Base-by-base conservation (phyloP, 2,797 vertebrate species). In the Oryzias sinensis region DNA sequence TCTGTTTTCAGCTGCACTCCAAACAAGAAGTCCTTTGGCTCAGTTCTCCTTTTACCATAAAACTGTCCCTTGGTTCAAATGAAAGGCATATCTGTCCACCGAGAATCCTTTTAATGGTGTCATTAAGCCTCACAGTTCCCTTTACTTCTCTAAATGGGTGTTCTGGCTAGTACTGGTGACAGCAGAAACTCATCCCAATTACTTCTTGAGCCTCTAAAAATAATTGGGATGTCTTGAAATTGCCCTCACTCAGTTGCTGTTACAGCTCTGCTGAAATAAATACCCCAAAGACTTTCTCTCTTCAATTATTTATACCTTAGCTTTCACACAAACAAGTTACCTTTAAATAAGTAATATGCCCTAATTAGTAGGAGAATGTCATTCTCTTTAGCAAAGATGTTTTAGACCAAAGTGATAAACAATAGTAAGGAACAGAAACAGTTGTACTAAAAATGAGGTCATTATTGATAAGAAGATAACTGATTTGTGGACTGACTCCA, bases 261-360 rank as follows among this genome's bases (percentile, higher is more conserved):
- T 88, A 88, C 86, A 86, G 74, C 79, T 77, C 75, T 59, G 73
- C 82, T 84, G 75, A 70, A 77, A 72, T 68, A 78, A 83, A 84
- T 73, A 72, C 74, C 87, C 82, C 56, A 68, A 77, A 85, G 86
- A 80, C 69, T 74, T 68, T 22, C 44, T 78, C 75, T 80, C 81
- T 78, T 87, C 77, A 85, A 87, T 87, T 74, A 90, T 89, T 87
- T 84, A 91, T 88, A 84, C 73, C 74, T 76, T 72, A 72, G 53
- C 74, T 74, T 53, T 55, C 81, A 57, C 83, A 87, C 78, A 89
- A 91, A 90, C 85, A 88, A 86, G 82, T 82, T 85, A 78, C 83
- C 79, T 86, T 81, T 90, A 85, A 91, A 91, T 89, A 89, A 87
- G 81, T 88, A 86, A 89, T 88, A 68, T 53, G 48, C 18, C 29